Conservation (phyloP, 2,113 vertebrate genomes). For the Centrocercus urophasianus region DNA sequence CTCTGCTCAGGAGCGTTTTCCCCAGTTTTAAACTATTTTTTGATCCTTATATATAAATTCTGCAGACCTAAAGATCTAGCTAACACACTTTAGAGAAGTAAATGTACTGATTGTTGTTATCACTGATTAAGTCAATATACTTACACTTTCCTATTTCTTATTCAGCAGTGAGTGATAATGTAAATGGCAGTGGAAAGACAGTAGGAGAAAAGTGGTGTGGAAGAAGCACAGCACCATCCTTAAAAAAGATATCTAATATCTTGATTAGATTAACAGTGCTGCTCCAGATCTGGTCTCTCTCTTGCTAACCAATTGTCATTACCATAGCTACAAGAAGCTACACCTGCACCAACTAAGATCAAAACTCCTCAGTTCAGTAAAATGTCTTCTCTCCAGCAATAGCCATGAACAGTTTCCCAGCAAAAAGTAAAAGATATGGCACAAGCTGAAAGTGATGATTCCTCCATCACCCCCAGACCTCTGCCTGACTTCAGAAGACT, state of each 20-base stretch:
- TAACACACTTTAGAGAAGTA: not conserved
- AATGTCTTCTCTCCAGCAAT: not conserved
- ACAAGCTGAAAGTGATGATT: not conserved
- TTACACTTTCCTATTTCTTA: not conserved
- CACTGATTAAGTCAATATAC: not conserved
- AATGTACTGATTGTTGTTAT: too few relatives aligned
- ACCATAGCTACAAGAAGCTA: not conserved
- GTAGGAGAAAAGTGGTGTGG: not conserved
- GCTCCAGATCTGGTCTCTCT: not conserved
- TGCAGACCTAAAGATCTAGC: not conserved
- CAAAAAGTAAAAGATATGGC: not conserved
- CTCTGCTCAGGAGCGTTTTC: not conserved
- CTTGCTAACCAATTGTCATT: not conserved
- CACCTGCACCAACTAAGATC: not conserved
- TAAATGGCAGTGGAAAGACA: not conserved
- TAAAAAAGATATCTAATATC: not conserved
- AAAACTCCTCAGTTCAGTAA: not conserved
- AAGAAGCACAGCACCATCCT: not conserved
- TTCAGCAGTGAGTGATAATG: not conserved
- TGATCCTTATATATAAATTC: not conserved
- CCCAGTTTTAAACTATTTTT: not conserved
- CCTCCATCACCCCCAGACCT: not conserved
- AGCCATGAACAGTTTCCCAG: not conserved
- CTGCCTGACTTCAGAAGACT: not conserved
- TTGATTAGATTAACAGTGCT: not conserved